Percentiles rank a stretch among this genome's conserved stretches.
Evolutionary conservation across 2,888 invertebrate genomes (phyloP).

Genomic region (Onchidella celtica): DNA sequence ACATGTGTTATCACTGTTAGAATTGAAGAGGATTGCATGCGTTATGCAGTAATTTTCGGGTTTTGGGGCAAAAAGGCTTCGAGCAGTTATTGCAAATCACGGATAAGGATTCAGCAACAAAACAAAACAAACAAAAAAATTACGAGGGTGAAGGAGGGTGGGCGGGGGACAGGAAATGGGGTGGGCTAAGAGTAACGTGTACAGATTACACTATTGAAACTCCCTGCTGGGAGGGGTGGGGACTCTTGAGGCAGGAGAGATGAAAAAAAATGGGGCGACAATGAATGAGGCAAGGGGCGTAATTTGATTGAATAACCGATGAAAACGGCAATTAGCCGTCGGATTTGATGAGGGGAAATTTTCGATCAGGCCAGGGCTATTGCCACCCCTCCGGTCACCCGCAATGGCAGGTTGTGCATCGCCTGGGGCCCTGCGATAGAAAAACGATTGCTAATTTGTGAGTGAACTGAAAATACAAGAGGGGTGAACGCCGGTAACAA

Average conservation of each 20-base stretch:
- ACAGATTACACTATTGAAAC: too few species aligned
- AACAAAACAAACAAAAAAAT: too few species aligned
- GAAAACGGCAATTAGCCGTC: conserved; percentile 35
- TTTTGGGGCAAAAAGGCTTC: too few species aligned
- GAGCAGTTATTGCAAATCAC: too few species aligned
- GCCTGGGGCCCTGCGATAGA: conserved; percentile 1
- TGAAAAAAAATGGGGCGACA: background rate
- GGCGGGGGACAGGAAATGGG: too few species aligned
- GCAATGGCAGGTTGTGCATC: conserved; percentile 33
- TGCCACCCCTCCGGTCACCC: conserved; percentile 22
- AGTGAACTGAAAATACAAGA: conserved; percentile 11
- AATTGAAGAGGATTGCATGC: too few species aligned
- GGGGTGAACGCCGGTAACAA: conserved; percentile 1
- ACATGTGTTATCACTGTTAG: too few species aligned
- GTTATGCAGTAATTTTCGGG: too few species aligned
- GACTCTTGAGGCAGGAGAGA: background rate
- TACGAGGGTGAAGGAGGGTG: too few species aligned
- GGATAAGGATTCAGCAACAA: too few species aligned
- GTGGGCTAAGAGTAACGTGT: too few species aligned
- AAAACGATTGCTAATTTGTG: conserved; percentile 38
- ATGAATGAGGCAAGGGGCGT: conserved; percentile 14
- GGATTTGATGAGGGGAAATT: conserved; percentile 27
- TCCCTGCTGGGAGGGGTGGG: background rate
- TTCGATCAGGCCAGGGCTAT: conserved; percentile 11
- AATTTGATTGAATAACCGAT: conserved; percentile 36